Evolutionary conservation across 2,888 invertebrate genomes (phyloP).

Genomic region (Cheilosia impressa): DNA sequence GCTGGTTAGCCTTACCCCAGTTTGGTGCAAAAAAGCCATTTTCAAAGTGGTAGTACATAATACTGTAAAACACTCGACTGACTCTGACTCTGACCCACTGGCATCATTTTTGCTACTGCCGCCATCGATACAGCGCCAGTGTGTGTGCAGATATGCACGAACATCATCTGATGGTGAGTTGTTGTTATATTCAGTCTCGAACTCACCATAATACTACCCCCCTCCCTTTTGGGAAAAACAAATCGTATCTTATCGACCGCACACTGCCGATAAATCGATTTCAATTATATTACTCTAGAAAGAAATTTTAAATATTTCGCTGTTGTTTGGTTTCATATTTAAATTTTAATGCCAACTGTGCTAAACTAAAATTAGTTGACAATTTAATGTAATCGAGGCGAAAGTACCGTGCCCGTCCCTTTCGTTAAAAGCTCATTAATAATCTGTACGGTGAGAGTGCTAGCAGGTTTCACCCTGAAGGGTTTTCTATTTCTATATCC

Average conservation of each 20-base stretch:
- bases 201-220: slow-evolving; percentile 14
- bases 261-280: slow-evolving; percentile 63
- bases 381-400: slow-evolving; percentile 18
- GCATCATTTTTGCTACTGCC: slow-evolving; percentile 79
- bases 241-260: slow-evolving; percentile 43
- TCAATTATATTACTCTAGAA: slow-evolving; percentile 32
- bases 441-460: slow-evolving; percentile 30
- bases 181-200: slow-evolving; percentile 28
- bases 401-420: not conserved
- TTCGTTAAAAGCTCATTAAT: slow-evolving; percentile 69
- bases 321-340: slow-evolving; percentile 28
- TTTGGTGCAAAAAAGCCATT: slow-evolving; percentile 48
- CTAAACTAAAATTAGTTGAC: slow-evolving; percentile 15
- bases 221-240: slow-evolving; percentile 6
- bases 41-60: slow-evolving; percentile 53
- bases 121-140: slow-evolving; percentile 26
- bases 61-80: slow-evolving; percentile 37
- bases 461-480: slow-evolving; percentile 53
- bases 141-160: slow-evolving; percentile 14
- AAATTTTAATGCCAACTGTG: slow-evolving; percentile 35
- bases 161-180: slow-evolving; percentile 52
- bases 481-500: slow-evolving; percentile 64
- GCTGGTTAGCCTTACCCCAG: slow-evolving; percentile 75
- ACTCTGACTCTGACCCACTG: slow-evolving; percentile 83
- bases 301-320: slow-evolving; percentile 32